A percentile compares a stretch with the other conserved stretches of the same genome.
Evolutionary conservation across 2,113 vertebrate genomes (phyloP).

Genomic region (Ahaetulla prasina): DNA sequence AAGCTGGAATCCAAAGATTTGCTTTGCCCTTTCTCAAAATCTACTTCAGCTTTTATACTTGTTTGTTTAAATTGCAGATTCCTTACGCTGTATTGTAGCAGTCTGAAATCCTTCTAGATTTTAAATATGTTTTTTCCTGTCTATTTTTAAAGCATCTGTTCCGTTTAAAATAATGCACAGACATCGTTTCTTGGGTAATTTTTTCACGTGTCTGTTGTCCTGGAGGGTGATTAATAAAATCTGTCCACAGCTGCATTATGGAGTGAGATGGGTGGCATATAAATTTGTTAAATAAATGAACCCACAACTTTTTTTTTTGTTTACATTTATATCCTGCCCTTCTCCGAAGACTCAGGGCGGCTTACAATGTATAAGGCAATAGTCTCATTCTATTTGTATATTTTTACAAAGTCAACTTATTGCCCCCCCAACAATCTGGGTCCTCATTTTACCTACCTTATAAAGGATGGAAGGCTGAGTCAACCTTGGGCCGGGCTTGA

Average conservation of each 20-base stretch:
- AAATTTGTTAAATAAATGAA: not conserved
- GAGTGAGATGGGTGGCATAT: not conserved
- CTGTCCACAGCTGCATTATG: not conserved
- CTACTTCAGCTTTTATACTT: not conserved
- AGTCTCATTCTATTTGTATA: no score
- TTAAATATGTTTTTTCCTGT: not conserved
- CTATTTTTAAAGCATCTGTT: not conserved
- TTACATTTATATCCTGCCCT: no score
- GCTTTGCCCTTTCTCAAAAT: not conserved
- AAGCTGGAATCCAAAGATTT: not conserved
- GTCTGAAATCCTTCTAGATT: not conserved
- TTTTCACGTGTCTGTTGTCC: not conserved
- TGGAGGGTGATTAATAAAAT: not conserved
- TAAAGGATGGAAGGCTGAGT: no score
- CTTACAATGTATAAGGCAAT: no score
- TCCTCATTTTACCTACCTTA: no score
- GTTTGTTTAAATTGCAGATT: not conserved
- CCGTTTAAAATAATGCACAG: not conserved
- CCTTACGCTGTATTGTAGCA: not conserved
- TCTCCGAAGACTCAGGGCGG: no score
- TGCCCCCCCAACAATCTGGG: no score
- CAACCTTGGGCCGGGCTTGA: no score
- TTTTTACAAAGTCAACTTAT: no score
- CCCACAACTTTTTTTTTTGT: no score
- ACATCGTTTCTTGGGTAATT: not conserved